A percentile compares a stretch with the other conserved stretches of the same genome.
Evolutionary conservation across 2,888 invertebrate genomes (phyloP).

Genomic region (Meghimatium bilineatum): DNA sequence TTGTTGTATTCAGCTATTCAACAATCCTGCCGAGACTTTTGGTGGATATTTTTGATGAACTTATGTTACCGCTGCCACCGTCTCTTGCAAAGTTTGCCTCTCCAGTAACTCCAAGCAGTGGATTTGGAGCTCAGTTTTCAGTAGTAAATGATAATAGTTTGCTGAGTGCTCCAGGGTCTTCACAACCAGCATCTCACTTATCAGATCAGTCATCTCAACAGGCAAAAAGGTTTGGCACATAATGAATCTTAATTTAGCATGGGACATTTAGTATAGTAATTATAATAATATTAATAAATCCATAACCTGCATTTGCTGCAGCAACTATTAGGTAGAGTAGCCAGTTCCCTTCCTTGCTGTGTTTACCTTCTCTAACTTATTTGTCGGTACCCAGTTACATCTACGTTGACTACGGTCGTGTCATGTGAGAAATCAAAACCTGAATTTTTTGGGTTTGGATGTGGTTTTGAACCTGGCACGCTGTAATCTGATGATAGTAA

Average conservation of each 20-base stretch:
- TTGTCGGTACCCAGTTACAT: too few species aligned
- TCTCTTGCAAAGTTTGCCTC: slow-evolving; percentile 61
- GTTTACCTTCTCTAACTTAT: too few species aligned
- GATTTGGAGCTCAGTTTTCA: slow-evolving; percentile 1
- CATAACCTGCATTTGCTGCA: too few species aligned
- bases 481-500: too few species aligned
- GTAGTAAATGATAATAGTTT: slow-evolving; percentile 26
- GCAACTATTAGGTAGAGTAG: too few species aligned
- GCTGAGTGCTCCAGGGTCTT: slow-evolving; percentile 31
- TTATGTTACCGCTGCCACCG: slow-evolving; percentile 70
- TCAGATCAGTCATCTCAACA: slow-evolving; percentile 38
- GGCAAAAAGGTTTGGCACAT: slow-evolving; percentile 22
- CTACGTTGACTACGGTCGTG: too few species aligned
- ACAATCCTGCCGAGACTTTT: slow-evolving; percentile 62
- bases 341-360: too few species aligned
- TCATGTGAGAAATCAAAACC: too few species aligned
- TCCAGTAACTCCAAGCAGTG: slow-evolving; percentile 55
- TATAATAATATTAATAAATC: too few species aligned
- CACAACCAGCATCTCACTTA: slow-evolving; percentile 33
- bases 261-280: too few species aligned
- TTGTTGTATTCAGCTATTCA: slow-evolving; percentile 57
- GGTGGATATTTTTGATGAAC: slow-evolving; percentile 67
- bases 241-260: neutral
- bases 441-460: too few species aligned
- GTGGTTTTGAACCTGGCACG: too few species aligned